These are phyloP conservation scores for Aphelocoma coerulescens DNA, from an alignment of 2,113 vertebrate genomes.

Conservation along the genomic window DNA sequence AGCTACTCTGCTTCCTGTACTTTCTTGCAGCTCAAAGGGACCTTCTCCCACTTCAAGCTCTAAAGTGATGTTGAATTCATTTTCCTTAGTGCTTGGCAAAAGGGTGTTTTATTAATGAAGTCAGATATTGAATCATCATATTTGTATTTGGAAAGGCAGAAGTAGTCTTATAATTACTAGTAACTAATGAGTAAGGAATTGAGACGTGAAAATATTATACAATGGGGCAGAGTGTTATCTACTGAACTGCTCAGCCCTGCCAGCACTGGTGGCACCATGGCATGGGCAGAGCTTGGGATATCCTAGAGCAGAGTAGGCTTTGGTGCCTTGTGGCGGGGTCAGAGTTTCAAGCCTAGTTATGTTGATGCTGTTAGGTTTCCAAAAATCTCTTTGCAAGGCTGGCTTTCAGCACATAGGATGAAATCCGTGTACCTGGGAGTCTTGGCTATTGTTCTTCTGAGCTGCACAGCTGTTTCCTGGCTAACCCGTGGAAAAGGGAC, in stretches of 20 bases:
- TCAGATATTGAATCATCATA: not conserved
- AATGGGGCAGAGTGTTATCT: not conserved
- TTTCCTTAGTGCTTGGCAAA: not conserved
- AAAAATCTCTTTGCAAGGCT: not conserved
- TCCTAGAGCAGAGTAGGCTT: not conserved
- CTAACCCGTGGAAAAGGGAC: not conserved
- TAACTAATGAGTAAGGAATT: not conserved
- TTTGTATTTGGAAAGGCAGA: not conserved
- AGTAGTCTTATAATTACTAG: not conserved
- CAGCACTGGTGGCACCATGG: rapidly evolving
- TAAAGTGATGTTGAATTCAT: not conserved
- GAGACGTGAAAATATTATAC: not conserved
- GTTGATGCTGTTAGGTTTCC: not conserved
- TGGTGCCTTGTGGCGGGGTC: not conserved
- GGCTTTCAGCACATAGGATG: not conserved
- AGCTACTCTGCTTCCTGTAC: not conserved
- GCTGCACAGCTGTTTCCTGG: not conserved
- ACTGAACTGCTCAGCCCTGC: not conserved
- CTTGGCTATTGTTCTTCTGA: not conserved
- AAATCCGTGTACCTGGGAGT: rapidly evolving
- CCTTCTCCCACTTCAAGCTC: not conserved
- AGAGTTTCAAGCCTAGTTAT: not conserved
- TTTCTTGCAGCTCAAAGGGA: not conserved
- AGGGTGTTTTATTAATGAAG: not conserved
- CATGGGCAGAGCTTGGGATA: not conserved